Conservation (phyloP, 2,797 vertebrate species). For the Chaetophractus vellerosus region DNA sequence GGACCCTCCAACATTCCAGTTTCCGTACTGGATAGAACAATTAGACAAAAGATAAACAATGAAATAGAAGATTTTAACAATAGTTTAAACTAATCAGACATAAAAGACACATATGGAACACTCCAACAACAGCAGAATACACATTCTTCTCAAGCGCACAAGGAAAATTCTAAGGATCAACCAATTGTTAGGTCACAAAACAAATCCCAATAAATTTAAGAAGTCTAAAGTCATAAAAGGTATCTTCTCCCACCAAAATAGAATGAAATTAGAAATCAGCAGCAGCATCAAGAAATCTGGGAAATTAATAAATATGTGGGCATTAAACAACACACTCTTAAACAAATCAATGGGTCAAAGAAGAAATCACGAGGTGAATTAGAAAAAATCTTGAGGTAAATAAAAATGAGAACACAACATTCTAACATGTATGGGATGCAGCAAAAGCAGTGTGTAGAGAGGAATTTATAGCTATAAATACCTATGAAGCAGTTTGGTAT, state of each 20-base stretch:
- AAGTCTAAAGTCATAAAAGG: no score
- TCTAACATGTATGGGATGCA: background rate
- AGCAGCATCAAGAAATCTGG: background rate
- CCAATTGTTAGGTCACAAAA: no score
- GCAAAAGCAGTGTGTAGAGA: background rate
- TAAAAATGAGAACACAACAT: constrained; percentile 21
- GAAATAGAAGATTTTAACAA: background rate
- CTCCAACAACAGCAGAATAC: no score
- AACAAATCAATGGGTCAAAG: background rate
- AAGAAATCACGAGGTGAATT: constrained; percentile 5
- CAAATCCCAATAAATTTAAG: no score
- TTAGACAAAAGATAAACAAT: background rate
- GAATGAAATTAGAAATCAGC: no score
- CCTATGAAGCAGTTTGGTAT: no score
- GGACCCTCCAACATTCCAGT: background rate
- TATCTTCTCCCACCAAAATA: no score
- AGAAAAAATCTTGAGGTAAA: background rate
- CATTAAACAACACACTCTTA: background rate
- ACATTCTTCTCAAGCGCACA: no score
- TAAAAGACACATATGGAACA: background rate
- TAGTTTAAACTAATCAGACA: background rate
- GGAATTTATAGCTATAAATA: background rate
- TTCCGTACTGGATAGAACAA: background rate
- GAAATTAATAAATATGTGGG: background rate
- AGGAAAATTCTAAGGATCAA: no score